Base-by-base conservation (phyloP, 2,113 vertebrate species). In the Lonchura striata region DNA sequence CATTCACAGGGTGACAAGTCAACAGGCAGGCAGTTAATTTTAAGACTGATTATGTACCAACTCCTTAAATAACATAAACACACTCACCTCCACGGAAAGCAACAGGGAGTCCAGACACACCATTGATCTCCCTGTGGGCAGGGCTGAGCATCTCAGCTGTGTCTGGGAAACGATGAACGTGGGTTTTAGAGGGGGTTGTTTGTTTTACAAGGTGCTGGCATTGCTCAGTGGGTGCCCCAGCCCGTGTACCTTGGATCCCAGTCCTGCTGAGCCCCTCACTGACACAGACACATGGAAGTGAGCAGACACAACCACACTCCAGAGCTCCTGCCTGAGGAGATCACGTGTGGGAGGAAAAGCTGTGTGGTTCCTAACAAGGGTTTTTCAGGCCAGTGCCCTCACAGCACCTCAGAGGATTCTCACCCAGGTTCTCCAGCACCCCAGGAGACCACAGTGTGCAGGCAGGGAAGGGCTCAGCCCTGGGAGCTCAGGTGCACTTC, bases 1-100 rank as follows among this genome's bases (percentile, higher is more conserved):
- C 94, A 97, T 97, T 97, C 96, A 96, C 96, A 96, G 91, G 94
- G 96, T 97, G 95, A 97, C 96, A 95, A 97, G 82, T 97, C 94
- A 97, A 96, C 96, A 96, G 94, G 82, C 93, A 95, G 91, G 8
- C 89, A 85, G 95, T 96, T 96, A 70, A 96, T 96, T 97, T 95
- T 75, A 93, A 97, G 95, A 95, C 89, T 86, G 93, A 97, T 97
- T 96, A 92, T 63, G 69, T 82, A 91, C 66, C 84, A 66, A 90
- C 83, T 94, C 93, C 93, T 91, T 93, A 92, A 96, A 95, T 89
- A 97, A 96, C 95, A 95, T 25, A 77, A 97, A 91, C 88, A 94
- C 46, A 6, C 71, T 93, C 83, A 56, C 18, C 10, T 63, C 81
- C 88, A 84, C 53, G 50, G 41, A 88, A 25, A 94, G 77, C 94